Evolutionary conservation across 2,797 vertebrate genomes (phyloP).

Genomic region (Remorina albescens): DNA sequence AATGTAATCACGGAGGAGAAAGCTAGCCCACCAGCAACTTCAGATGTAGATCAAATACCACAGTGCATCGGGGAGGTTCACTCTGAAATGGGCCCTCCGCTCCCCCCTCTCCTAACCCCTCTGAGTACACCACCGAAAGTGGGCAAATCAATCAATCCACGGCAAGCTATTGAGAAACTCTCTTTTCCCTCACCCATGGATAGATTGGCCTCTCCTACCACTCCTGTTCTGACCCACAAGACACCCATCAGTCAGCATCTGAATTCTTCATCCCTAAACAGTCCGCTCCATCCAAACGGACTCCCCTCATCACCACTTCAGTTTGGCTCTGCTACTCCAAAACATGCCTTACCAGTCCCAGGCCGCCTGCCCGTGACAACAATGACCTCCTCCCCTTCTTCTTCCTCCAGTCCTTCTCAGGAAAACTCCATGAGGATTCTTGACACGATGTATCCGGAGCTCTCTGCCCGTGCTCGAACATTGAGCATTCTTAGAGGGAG

Average conservation of each 20-base stretch:
- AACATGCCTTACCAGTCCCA: constrained; percentile 95
- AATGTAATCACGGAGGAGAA: constrained; percentile 4
- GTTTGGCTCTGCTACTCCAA: constrained; percentile 95
- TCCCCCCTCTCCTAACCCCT: constrained; percentile 90
- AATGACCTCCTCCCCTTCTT: constrained; percentile 65
- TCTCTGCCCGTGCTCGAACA: constrained; percentile 94
- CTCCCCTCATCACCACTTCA: constrained; percentile 93
- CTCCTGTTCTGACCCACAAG: constrained; percentile 38
- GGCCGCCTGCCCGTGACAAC: constrained; percentile 89
- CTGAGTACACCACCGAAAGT: constrained; percentile 88
- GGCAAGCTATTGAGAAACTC: constrained; percentile 78
- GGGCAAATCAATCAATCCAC: constrained; percentile 74
- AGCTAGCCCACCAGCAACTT: constrained; percentile 40
- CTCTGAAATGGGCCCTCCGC: constrained; percentile 91
- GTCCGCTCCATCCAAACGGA: constrained; percentile 79
- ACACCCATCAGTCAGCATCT: constrained; percentile 45
- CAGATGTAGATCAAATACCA: constrained; percentile 58
- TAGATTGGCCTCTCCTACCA: constrained; percentile 75
- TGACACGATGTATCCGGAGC: constrained; percentile 95
- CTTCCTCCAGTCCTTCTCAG: constrained; percentile 79
- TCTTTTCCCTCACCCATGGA: constrained; percentile 84
- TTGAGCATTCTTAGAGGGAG: constrained; percentile 94
- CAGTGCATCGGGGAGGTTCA: constrained; percentile 85
- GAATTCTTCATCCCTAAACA: constrained; percentile 59
- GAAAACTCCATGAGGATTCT: constrained; percentile 96